phyloP scores from a whole-genome alignment of 2,113 vertebrate species.

The Podarcis muralis region DNA sequence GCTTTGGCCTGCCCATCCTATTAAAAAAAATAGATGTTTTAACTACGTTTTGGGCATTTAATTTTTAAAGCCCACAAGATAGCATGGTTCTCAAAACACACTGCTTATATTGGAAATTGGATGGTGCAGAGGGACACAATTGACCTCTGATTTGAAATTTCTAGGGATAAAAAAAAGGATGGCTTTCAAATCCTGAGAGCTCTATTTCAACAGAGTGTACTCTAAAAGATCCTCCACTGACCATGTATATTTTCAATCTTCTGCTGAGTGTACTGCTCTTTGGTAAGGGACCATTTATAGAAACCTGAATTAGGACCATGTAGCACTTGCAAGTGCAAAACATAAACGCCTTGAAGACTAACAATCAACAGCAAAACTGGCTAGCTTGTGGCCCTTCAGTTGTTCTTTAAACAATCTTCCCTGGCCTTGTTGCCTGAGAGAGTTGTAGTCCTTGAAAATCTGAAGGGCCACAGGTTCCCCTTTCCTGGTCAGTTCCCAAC shows the following conservation, averaged over 20 bases:
- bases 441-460: no score
- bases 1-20: slow-evolving; percentile 58
- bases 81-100: slow-evolving; percentile 38
- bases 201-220: neutral
- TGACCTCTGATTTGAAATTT: slow-evolving; percentile 1
- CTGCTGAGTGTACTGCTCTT: neutral
- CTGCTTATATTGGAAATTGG: slow-evolving; percentile 43
- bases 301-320: neutral
- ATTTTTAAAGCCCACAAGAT: slow-evolving; percentile 59
- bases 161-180: neutral
- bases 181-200: neutral
- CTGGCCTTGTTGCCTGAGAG: no score
- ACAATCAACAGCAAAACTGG: neutral
- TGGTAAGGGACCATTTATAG: neutral
- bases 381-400: no score
- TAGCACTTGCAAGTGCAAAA: neutral
- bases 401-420: no score
- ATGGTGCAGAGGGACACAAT: slow-evolving; percentile 24
- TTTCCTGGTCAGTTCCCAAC: no score
- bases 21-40: slow-evolving; percentile 64
- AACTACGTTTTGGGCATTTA: slow-evolving; percentile 61
- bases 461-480: no score
- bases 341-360: neutral
- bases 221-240: neutral
- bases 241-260: neutral